phyloP scores from a whole-genome alignment of 2,113 vertebrate genomes.

The Myotis davidii region DNA sequence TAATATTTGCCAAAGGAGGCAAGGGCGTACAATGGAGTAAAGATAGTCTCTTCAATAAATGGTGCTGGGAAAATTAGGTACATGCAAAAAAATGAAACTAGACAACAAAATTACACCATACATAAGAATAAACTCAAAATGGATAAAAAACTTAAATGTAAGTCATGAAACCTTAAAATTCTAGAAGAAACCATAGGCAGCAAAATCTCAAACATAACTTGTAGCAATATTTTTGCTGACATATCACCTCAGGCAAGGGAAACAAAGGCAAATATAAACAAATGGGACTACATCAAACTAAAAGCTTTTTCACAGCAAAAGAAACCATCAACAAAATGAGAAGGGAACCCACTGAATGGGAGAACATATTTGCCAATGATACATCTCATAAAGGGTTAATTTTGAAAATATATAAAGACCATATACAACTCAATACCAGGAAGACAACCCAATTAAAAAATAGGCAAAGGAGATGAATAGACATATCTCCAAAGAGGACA shows the following conservation, averaged over 20 bases:
- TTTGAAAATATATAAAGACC: too few species aligned
- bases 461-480: too few species aligned
- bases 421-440: too few species aligned
- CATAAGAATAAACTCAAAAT: not conserved
- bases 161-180: not conserved
- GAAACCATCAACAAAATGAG: not conserved
- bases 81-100: not conserved
- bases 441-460: too few species aligned
- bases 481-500: too few species aligned
- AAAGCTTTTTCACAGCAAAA: not conserved
- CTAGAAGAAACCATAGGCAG: not conserved
- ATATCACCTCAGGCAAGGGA: not conserved
- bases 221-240: not conserved
- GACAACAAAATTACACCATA: not conserved
- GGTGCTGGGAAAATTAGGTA: not conserved
- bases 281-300: not conserved
- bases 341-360: not conserved
- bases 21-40: not conserved
- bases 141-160: not conserved
- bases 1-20: not conserved
- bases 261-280: not conserved
- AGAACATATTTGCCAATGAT: too few species aligned
- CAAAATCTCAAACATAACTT: too few species aligned
- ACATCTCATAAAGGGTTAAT: too few species aligned
- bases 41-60: not conserved